phyloP scores from a whole-genome alignment of 2,797 vertebrate genomes.

The Fratercula arctica region DNA sequence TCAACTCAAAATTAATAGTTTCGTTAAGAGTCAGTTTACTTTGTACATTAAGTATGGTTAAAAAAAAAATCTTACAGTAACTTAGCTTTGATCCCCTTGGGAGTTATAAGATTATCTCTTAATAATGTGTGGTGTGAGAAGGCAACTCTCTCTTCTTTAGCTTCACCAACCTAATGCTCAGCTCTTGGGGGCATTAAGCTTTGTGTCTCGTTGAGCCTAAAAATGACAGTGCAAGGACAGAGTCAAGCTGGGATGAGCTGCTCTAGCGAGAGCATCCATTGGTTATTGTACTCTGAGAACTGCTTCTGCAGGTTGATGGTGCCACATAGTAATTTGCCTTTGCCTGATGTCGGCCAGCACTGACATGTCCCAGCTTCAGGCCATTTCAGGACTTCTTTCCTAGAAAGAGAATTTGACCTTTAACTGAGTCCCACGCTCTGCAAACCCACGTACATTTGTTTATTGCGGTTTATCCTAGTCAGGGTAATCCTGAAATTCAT shows the following conservation, averaged over 20 bases:
- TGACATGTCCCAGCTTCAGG: background rate
- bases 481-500: background rate
- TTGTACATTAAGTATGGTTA: constrained; percentile 9
- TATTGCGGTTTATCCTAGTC: background rate
- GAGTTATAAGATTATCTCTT: background rate
- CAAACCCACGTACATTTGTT: background rate
- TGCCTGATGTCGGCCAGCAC: background rate
- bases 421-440: background rate
- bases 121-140: background rate
- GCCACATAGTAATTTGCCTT: background rate
- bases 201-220: background rate
- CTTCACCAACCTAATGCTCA: background rate
- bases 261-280: background rate
- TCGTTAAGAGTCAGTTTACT: constrained; percentile 14
- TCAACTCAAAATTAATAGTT: constrained; percentile 18
- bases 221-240: background rate
- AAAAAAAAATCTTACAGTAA: background rate
- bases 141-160: background rate
- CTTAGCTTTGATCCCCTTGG: background rate
- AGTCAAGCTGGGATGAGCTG: background rate
- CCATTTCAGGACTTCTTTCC: background rate
- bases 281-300: background rate
- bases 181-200: background rate
- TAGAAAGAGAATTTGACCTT: background rate
- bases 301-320: background rate